phyloP scores from a whole-genome alignment of 2,797 vertebrate genomes.

The Saxicola maurus region DNA sequence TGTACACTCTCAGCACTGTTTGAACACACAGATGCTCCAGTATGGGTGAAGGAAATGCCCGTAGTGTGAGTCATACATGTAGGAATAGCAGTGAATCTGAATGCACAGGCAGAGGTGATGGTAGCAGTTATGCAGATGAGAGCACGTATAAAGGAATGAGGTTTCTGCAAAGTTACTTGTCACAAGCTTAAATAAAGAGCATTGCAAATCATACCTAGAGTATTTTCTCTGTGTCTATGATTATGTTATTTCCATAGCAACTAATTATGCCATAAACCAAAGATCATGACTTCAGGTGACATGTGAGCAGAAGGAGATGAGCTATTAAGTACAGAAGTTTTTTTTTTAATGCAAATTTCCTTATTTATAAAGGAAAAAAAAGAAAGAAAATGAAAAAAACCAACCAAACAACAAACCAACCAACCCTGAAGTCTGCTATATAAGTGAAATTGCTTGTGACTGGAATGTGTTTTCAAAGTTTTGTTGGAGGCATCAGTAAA shows the following conservation, averaged over 20 bases:
- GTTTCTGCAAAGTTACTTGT: constrained; percentile 4
- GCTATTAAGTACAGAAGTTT: constrained; percentile 16
- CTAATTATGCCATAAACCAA: constrained; percentile 54
- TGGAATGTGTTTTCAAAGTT: background rate
- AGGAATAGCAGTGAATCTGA: background rate
- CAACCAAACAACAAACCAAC: background rate
- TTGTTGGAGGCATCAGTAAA: background rate
- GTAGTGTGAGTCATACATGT: background rate
- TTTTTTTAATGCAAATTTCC: background rate
- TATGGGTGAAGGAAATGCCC: background rate
- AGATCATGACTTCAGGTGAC: constrained; percentile 58
- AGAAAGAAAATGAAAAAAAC: background rate
- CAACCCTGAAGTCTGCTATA: background rate
- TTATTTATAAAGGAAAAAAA: background rate
- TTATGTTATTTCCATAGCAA: constrained; percentile 55
- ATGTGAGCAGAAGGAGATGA: constrained; percentile 50
- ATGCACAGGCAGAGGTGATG: background rate
- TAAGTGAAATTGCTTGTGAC: background rate
- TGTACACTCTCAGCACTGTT: background rate
- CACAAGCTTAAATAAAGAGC: constrained; percentile 7
- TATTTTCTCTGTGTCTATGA: constrained; percentile 20
- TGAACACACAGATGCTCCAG: background rate
- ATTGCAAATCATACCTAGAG: constrained; percentile 5
- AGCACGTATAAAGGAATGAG: background rate
- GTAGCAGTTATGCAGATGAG: background rate